Base-by-base conservation (phyloP, 2,888 invertebrate genomes). In the Lobophora halterata region DNA sequence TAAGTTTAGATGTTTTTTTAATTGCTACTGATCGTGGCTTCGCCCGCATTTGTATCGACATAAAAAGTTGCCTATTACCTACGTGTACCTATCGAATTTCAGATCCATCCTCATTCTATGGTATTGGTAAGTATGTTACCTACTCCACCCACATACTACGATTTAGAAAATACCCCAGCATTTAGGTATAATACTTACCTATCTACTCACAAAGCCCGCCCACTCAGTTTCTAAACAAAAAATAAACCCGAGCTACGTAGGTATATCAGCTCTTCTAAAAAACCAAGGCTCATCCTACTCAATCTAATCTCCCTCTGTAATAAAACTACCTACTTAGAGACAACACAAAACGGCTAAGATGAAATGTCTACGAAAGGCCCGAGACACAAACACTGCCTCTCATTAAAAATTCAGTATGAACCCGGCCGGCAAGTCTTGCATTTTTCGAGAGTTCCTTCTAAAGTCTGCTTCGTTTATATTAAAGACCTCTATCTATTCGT, bases 401-500 rank as follows among this genome's bases (percentile, higher is more conserved):
- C 62, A 71, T 85, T 76, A 85, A 85, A 81, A 78, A 83, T 85
- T 81, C 82, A 83, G 65, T 62, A 64, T 73, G 75, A 79, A 71
- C 73, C 72, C 71, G 65, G 65, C 68, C 74, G 72, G 67, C 63
- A 64, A 33, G 59, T 76, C 74, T 76, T 81, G 78, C 81, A 81
- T 80, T 83, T 85, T 85, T 83, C 72, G 83, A 81, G 79, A 78
- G 80, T 82, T 82, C n/a, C n/a, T n/a, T n/a, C 81, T 81, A 81
- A 82, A 85, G 82, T 77, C 83, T 79, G 80, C 85, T 83, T 83
- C 83, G 85, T 85, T 83, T 85, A 83, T 85, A 85, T 85, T 85
- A 85, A 85, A 83, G 82, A 85, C 80, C 85, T 85, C 85, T 85
- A 83, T 85, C 85, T 85, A 83, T 85, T 85, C 85, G 83, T 85